Base-by-base conservation (phyloP, 2,113 vertebrate species). In the Sander lucioperca region DNA sequence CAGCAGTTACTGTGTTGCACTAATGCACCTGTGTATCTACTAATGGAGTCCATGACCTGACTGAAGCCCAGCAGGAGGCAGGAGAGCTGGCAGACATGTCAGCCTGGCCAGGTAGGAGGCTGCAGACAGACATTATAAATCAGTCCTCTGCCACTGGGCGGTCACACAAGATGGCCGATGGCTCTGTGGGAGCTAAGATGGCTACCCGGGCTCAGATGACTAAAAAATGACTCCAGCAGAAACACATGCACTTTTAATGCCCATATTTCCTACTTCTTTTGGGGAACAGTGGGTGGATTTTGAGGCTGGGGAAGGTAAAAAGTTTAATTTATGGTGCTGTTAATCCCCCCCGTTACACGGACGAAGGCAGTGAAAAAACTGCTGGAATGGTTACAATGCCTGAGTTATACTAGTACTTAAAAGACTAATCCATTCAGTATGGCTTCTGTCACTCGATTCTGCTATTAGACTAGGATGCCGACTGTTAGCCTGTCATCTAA, bases 311-410 rank as follows among this genome's bases (percentile, higher is more conserved):
- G 83, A 87, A 82, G 79, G 86, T 88, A 91, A 88, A 90, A 88
- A 61, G 48, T 86, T 75, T 65, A 91, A 95, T 95, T 96, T 95
- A 96, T 92, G 92, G 88, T 66, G 91, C 91, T 69, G 93, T 94
- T 95, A 94, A 93, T 89, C 39, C 39, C 39, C 87, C 83, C 86
- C 77, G 84, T 89, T 90, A 92, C 93, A 87, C 85, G 88, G 81
- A 88, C 27, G 84, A 82, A 76, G 85, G 89, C 86, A 74, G 84
- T 71, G 68, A 79, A 86, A 85, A 85, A 86, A 68, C 73, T 84
- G 80, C 88, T 87, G 88, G 86, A 91, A 88, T 87, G 74, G 88
- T 92, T 94, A 93, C 90, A 87, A 86, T 72, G 82, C 67, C 79
- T 82, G 87, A 93, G 89, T 93, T 93, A 86, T 90, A 87, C 86